Base-by-base conservation (phyloP, 2,797 vertebrate species). In the Lates japonicus region DNA sequence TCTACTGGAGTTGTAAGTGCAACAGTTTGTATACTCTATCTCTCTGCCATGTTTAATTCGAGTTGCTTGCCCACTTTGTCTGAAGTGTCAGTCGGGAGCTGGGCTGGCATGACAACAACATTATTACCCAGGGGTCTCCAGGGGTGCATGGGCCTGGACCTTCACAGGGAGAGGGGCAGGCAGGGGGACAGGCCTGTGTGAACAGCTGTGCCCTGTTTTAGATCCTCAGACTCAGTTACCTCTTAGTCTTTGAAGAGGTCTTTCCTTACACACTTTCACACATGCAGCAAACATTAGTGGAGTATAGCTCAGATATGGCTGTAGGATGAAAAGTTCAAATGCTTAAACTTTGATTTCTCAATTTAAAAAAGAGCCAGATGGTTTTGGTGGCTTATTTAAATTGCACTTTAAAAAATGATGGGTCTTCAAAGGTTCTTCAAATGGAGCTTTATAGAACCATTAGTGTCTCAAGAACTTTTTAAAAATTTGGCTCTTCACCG, bases 161-260 rank as follows among this genome's bases (percentile, higher is more conserved):
- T 90, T 93, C 87, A 86, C 81, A 42, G 78, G 83, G 83, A 90
- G 90, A 87, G 87, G 73, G 83, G 79, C 76, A 80, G 82, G 86
- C 90, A 67, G 87, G 74, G 87, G 91, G 86, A 91, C 90, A 87
- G 86, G 90, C 90, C 91, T 93, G 91, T 92, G 89, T 94, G 92
- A 95, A 94, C 93, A 95, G 94, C 94, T 95, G 95, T 92, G 88
- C 92, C 92, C 93, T 94, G 94, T 95, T 94, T 94, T 93, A 94
- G 92, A 91, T 86, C 86, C 59, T 88, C 83, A 65, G 85, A 94
- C 93, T 95, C 91, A 82, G 93, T 95, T 95, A 95, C 92, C 88
- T 93, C 88, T 85, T 87, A 78, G 78, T 80, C 93, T 92, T 94
- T 94, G 94, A 95, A 95, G 93, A 93, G 91, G 88, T 93, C 92